Evolutionary conservation across 2,797 vertebrate genomes (phyloP), one percentile per base, ranked within the genome.

Genomic region (Sebastes glaucus): DNA sequence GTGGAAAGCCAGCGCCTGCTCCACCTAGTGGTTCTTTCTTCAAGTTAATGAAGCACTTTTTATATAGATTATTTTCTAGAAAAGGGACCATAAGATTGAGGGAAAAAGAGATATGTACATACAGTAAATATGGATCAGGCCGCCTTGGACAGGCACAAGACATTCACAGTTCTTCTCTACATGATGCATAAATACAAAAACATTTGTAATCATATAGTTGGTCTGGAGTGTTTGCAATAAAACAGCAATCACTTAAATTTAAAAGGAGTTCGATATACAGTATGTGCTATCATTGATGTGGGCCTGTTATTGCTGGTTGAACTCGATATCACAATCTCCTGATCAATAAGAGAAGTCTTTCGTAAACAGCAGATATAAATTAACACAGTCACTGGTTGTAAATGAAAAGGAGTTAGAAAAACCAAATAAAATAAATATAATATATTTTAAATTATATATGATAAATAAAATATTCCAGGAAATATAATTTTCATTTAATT

Each of bases 91-190:
- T 56, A 49, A 67, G 62, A 30, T 83, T 82, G 33, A 28, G 61
- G 77, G 77, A 25, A 81, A 78, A 84, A 35, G 35, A 89, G 89
- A 92, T 86, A 91, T 87, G 89, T 86, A 91, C 69, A 76, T 64
- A 71, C 67, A 88, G 67, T 75, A 80, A 30, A 81, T 74, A 84
- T 57, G 84, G 90, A 89, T 93, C 91, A 94, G 88, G 89, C 90
- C 74, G 77, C 81, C 86, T 76, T 88, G 83, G 85, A 92, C 90
- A 94, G 94, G 93, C 94, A 94, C 93, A 83, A 89, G 69, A 93
- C 88, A 89, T 89, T 93, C 80, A 91, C 89, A 86, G 89, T 88
- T 93, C 87, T 87, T 88, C 80, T 88, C 88, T 93, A 93, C 74
- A 86, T 65, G 82, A 93, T 83, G 87, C 86, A 87, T 86, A 85